phyloP scores from a whole-genome alignment of 1,140 invertebrate species.

The Plutomurus gul region DNA sequence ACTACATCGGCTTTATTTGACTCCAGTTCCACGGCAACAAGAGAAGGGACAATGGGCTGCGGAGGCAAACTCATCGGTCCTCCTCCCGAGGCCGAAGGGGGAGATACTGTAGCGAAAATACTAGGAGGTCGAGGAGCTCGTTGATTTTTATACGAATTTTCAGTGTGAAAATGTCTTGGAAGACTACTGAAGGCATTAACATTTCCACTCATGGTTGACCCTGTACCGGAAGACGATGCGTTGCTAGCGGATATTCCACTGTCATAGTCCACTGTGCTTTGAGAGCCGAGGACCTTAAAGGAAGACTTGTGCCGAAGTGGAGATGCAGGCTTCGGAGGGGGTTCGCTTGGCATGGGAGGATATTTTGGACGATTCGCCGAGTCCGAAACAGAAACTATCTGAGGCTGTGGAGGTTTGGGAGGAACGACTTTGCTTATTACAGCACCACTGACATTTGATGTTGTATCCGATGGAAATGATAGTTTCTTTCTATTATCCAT shows the following conservation, averaged over 20 bases:
- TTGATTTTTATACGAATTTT: conserved; percentile 43
- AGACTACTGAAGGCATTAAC: conserved; percentile 42
- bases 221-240: background rate
- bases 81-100: background rate
- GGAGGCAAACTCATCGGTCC: background rate
- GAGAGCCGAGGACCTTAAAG: conserved; percentile 26
- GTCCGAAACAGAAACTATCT: background rate
- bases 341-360: background rate
- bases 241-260: background rate
- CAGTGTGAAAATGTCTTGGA: conserved; percentile 48
- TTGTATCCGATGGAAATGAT: background rate
- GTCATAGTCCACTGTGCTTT: background rate
- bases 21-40: background rate
- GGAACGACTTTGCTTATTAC: conserved; percentile 18
- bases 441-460: background rate
- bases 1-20: background rate
- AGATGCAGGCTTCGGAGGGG: background rate
- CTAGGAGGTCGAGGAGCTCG: background rate
- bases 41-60: background rate
- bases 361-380: background rate
- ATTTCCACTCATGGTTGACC: background rate
- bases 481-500: conserved; percentile 30
- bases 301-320: conserved; percentile 48
- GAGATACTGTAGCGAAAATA: background rate
- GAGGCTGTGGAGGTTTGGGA: conserved; percentile 47